Conservation (phyloP, 2,797 vertebrate species). For the Hafferia zeledoni region DNA sequence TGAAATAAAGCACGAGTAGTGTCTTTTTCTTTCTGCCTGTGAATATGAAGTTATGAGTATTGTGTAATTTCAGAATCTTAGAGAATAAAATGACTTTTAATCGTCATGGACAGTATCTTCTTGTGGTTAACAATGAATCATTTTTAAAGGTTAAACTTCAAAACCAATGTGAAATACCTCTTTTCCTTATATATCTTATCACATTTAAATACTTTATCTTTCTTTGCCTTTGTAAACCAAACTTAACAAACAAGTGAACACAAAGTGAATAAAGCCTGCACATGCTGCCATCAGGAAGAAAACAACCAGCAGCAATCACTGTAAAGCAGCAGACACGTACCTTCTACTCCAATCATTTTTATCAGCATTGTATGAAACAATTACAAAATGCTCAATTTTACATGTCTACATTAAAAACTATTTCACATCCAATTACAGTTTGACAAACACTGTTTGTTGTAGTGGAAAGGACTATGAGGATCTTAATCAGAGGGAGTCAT, state of each 20-base stretch:
- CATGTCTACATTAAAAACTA: background rate
- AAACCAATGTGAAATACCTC: background rate
- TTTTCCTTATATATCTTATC: background rate
- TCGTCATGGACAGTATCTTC: background rate
- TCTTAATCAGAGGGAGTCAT: background rate
- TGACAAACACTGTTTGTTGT: accelerated
- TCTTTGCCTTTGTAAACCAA: background rate
- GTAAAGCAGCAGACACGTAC: background rate
- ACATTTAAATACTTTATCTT: background rate
- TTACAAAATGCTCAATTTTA: background rate
- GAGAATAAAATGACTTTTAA: background rate
- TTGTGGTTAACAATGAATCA: background rate
- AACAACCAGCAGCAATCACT: background rate
- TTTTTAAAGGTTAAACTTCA: background rate
- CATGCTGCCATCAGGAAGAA: background rate
- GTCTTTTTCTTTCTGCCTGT: background rate
- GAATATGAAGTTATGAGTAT: background rate
- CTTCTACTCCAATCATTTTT: background rate
- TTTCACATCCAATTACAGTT: background rate
- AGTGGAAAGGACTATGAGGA: background rate
- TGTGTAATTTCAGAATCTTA: background rate
- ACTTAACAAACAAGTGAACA: background rate
- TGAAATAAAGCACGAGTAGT: background rate
- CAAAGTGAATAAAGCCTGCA: background rate
- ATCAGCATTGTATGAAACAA: background rate